Percentiles rank a stretch among this genome's conserved stretches.
phyloP scores from a whole-genome alignment of 2,797 vertebrate genomes.

The Onychomys leucogaster region DNA sequence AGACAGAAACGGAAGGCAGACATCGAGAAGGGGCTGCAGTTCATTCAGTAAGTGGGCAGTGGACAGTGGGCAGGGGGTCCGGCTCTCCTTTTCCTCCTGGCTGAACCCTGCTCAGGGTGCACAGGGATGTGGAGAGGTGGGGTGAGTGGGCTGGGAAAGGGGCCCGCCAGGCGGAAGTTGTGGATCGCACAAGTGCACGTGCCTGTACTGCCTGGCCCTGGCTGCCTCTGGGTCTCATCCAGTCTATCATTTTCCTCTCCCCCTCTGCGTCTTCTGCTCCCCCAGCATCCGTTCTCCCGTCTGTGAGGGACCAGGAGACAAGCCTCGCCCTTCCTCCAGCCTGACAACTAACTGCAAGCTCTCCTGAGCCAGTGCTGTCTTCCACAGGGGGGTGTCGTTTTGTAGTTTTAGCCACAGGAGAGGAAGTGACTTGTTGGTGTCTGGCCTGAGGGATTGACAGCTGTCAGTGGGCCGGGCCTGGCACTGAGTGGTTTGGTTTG shows the following conservation, averaged over 20 bases:
- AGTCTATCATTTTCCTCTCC: background rate
- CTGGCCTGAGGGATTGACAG: background rate
- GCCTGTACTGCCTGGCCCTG: background rate
- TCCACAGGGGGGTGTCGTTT: background rate
- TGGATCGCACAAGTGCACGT: accelerated
- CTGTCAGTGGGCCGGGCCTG: background rate
- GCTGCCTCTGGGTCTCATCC: background rate
- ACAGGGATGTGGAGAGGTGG: background rate
- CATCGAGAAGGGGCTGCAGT: conserved; percentile 98
- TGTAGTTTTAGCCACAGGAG: background rate
- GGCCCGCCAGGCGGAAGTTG: background rate
- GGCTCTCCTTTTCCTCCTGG: background rate
- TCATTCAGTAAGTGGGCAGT: conserved; percentile 95
- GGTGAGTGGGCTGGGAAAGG: accelerated
- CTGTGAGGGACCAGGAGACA: background rate
- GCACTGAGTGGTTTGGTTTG: too few relatives aligned
- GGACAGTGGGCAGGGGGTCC: conserved; percentile 57
- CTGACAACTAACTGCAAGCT: background rate
- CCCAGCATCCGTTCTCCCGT: background rate
- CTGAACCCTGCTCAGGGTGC: background rate
- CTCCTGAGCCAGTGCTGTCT: background rate
- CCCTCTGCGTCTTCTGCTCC: too few relatives aligned
- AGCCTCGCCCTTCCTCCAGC: background rate
- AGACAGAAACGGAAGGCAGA: conserved; percentile 96
- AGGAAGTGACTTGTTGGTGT: background rate